Evolutionary conservation across 2,113 vertebrate genomes (phyloP), one percentile per base, ranked within the genome.

Genomic region (Cyanistes caeruleus): DNA sequence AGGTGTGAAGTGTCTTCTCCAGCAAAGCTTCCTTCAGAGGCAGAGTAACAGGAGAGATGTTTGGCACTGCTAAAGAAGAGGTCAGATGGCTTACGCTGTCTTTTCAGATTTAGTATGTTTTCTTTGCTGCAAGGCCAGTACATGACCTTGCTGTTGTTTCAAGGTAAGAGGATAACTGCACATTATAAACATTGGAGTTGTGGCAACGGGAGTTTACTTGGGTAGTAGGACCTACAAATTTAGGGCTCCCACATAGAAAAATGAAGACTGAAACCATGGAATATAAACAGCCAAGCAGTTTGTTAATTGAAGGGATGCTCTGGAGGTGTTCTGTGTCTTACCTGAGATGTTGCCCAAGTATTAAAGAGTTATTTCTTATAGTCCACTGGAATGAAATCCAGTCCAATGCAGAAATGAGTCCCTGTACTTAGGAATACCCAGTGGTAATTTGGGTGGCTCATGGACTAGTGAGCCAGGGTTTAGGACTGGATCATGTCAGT

Each of bases 1-100:
- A 97, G 96, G 90, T 97, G 94, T 95, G 93, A 97, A 94, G 59
- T 69, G 69, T 44, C 84, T 95, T 76, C 84, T 94, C 48, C 63
- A 84, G 86, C 59, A 75, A 89, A 48, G 58, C 48, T 75, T 82
- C 83, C 76, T 81, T 93, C 48, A 65, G 91, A 74, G 64, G 37
- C 74, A 74, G 44, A 56, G 59, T 67, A 86, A 8, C 28, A 18
- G 52, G 37, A 79, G 79, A 60, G 55, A 23, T 46, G 49, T 93
- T 89, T 83, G 55, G 79, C 70, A 62, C 56, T 48, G 80, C 5
- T 12, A 56, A 87, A 85, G 49, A 79, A 83, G 41, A 25, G 76
- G 51, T 90, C 58, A 49, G 49, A 15, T 23, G n/a, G 43, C 27
- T 88, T 89, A 65, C 11, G 3, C 33, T 76, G n/a, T 76, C 63